Conservation (phyloP, 1,140 invertebrate genomes). For the Neodiprion fabricii region DNA sequence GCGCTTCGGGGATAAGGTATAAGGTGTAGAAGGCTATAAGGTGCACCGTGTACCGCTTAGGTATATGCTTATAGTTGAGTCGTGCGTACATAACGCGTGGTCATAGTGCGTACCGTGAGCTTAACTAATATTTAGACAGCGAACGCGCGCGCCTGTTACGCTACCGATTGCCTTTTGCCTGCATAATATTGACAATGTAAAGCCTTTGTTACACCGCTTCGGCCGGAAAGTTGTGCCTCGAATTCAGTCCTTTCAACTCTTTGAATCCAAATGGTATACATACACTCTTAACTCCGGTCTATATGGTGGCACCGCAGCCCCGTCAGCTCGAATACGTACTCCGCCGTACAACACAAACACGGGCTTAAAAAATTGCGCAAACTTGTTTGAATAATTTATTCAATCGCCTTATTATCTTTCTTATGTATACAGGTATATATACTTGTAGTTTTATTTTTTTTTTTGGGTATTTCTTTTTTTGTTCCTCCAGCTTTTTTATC, state of each 20-base stretch:
- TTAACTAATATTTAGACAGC: slow-evolving; percentile 1
- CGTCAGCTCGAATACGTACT: not conserved
- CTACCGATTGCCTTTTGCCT: not conserved
- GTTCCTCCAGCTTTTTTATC: not conserved
- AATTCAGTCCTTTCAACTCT: not conserved
- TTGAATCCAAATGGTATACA: not conserved
- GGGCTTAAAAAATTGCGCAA: not conserved
- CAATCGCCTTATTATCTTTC: slow-evolving; percentile 5
- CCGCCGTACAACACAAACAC: too few species aligned
- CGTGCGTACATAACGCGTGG: not conserved
- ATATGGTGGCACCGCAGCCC: too few species aligned
- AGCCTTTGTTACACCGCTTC: not conserved
- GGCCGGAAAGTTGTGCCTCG: not conserved
- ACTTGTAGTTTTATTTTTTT: not conserved
- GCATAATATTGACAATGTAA: slow-evolving; percentile 6
- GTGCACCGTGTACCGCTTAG: not conserved
- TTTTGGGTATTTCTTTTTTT: too few species aligned
- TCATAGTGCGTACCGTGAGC: slow-evolving; percentile 1
- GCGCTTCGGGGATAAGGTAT: not conserved
- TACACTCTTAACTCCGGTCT: too few species aligned
- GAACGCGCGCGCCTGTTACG: slow-evolving; percentile 3
- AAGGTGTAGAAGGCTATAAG: not conserved
- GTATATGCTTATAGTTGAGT: not conserved
- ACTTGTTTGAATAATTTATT: slow-evolving; percentile 1
- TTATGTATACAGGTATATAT: not conserved